Conservation (phyloP, 2,113 vertebrate species). For the Channa argus region DNA sequence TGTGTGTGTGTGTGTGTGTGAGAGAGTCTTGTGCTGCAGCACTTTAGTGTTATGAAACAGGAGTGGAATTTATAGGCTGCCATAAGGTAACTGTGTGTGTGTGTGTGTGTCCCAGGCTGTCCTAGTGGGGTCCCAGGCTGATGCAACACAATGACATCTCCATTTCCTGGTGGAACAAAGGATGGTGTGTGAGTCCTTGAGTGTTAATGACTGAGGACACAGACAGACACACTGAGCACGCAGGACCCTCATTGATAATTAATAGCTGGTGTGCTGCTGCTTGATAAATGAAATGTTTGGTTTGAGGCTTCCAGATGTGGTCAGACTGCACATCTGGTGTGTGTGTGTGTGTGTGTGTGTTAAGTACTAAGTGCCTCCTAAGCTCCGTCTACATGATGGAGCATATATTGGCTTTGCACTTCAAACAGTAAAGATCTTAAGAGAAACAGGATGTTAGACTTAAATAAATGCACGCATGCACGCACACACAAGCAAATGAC, state of each 20-base stretch:
- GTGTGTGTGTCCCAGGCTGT: slow-evolving; percentile 15
- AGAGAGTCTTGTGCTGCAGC: not conserved
- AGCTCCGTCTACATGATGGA: too few relatives aligned
- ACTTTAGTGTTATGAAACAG: not conserved
- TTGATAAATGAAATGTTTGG: not conserved
- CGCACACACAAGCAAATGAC: slow-evolving; percentile 21
- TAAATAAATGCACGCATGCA: slow-evolving; percentile 11
- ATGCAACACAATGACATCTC: slow-evolving; percentile 27
- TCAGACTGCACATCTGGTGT: slow-evolving; percentile 1
- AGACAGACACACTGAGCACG: slow-evolving; percentile 19
- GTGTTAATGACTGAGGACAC: slow-evolving; percentile 10
- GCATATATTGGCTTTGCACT: too few relatives aligned
- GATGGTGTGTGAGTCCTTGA: slow-evolving; percentile 8
- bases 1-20: too few relatives aligned
- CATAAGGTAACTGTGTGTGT: slow-evolving; percentile 7
- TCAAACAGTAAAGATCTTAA: not conserved
- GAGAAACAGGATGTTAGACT: not conserved
- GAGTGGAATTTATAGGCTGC: slow-evolving; percentile 33
- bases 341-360: slow-evolving; percentile 2
- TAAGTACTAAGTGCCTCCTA: too few relatives aligned
- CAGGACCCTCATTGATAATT: slow-evolving; percentile 54
- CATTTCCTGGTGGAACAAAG: slow-evolving; percentile 48
- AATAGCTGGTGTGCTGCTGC: slow-evolving; percentile 18
- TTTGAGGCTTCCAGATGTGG: slow-evolving; percentile 1
- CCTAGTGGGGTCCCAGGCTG: not conserved